Evolutionary conservation across 1,140 invertebrate species (phyloP).

Genomic region (Periplaneta americana): DNA sequence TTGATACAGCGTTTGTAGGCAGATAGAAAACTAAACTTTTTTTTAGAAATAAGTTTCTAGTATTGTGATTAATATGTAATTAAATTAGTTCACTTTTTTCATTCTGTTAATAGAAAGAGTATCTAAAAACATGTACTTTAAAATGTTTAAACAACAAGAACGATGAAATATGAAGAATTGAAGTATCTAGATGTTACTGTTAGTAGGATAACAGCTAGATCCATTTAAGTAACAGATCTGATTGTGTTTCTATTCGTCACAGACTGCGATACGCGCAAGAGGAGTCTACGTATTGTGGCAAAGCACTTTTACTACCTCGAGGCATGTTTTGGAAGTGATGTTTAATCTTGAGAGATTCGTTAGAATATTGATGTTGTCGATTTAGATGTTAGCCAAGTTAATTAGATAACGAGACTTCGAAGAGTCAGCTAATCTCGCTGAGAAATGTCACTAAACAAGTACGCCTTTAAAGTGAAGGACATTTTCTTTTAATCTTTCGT

Average conservation of each 20-base stretch:
- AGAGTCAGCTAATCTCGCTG: no score
- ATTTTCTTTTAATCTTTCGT: no score
- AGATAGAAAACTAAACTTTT: not conserved
- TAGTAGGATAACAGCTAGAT: not conserved
- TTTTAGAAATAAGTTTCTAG: not conserved
- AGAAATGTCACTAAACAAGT: no score
- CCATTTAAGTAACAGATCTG: not conserved
- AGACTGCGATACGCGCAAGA: not conserved
- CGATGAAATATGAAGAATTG: not conserved
- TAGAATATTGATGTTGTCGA: not conserved
- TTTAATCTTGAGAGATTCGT: not conserved
- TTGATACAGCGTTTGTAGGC: not conserved
- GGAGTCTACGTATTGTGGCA: not conserved
- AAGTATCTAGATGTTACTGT: not conserved
- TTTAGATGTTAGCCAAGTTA: not conserved
- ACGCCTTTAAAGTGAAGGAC: no score
- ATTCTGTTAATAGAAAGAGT: not conserved
- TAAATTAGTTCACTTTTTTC: not conserved
- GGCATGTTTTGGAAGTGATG: not conserved
- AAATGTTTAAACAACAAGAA: not conserved
- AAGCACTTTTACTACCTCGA: no score
- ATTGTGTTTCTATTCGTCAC: not conserved
- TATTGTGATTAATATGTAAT: not conserved
- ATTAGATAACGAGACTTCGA: no score
- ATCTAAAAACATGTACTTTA: constrained; percentile 5